phyloP scores from a whole-genome alignment of 1,140 invertebrate species.

The Dendroctonus ponderosae region DNA sequence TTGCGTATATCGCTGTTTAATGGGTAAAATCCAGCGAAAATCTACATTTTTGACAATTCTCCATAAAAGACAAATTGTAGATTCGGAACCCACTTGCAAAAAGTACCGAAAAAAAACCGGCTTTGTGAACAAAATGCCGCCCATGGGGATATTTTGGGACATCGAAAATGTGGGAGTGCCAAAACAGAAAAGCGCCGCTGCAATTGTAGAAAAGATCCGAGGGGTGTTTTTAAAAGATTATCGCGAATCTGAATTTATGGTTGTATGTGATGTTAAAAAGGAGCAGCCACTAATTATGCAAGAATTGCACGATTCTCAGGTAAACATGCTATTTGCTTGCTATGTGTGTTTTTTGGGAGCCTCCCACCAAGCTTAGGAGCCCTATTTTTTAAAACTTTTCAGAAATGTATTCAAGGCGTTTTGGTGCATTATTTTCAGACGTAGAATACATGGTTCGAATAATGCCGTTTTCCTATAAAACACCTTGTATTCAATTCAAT shows the following conservation, averaged over 20 bases:
- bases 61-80: no score
- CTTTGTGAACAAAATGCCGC: constrained; percentile 55
- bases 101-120: constrained; percentile 25
- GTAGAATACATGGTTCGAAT: no score
- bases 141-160: constrained; percentile 91
- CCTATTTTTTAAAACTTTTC: no score
- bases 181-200: constrained; percentile 74
- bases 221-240: constrained; percentile 74
- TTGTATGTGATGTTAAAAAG: constrained; percentile 78
- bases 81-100: background rate
- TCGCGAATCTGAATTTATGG: constrained; percentile 83
- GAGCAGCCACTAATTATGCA: constrained; percentile 74
- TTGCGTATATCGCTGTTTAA: no score
- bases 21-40: no score
- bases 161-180: constrained; percentile 89
- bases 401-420: no score
- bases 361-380: no score
- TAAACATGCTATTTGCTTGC: constrained; percentile 46
- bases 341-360: no score
- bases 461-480: no score
- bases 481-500: no score
- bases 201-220: constrained; percentile 74
- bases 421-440: no score
- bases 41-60: no score
- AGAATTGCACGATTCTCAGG: constrained; percentile 86